Conservation (phyloP, 1,140 invertebrate genomes). For the Cyclina sinensis region DNA sequence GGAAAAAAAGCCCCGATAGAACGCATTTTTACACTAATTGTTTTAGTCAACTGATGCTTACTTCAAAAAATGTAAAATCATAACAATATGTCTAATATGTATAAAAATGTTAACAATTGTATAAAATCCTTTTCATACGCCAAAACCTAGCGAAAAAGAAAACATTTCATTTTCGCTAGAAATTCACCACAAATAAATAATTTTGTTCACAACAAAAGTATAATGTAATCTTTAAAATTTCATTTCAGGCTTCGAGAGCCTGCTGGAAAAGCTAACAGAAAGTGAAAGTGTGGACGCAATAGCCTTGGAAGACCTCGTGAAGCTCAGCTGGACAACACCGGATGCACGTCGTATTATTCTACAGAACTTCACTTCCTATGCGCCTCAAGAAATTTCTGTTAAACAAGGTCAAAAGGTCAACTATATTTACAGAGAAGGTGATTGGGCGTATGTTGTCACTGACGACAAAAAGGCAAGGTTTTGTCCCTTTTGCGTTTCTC, state of each 20-base stretch:
- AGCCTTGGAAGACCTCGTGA: constrained; percentile 26
- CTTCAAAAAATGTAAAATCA: no score
- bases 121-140: no score
- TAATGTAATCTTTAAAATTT: no score
- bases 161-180: no score
- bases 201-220: no score
- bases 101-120: no score
- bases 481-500: constrained; percentile 39
- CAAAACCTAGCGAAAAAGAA: no score
- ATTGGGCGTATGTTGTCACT: constrained; percentile 61
- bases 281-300: constrained; percentile 8
- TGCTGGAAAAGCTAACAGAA: constrained; percentile 1
- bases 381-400: constrained; percentile 25
- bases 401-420: constrained; percentile 66
- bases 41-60: no score
- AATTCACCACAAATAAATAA: no score
- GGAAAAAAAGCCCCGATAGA: no score
- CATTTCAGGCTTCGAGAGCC: constrained; percentile 33
- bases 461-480: constrained; percentile 61
- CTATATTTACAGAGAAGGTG: constrained; percentile 55
- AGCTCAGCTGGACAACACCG: constrained; percentile 30
- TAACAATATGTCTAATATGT: no score
- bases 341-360: constrained; percentile 53
- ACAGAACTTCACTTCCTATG: constrained; percentile 36
- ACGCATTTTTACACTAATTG: no score